phyloP scores from a whole-genome alignment of 2,113 vertebrate genomes.

The Semnopithecus entellus region DNA sequence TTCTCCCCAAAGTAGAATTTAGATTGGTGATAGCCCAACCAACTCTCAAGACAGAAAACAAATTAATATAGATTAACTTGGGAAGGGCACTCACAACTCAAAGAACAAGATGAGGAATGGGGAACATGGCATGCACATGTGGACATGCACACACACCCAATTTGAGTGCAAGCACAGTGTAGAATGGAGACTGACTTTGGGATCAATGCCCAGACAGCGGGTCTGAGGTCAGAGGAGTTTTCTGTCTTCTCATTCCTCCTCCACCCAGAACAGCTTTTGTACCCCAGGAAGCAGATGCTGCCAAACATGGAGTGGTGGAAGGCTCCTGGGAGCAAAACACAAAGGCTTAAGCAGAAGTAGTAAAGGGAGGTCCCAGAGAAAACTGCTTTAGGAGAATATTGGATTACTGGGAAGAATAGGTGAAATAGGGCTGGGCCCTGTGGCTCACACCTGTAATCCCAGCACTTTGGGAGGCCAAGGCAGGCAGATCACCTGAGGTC shows the following conservation, averaged over 20 bases:
- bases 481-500: no score
- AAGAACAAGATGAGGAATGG: background rate
- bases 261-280: background rate
- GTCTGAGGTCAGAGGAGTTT: background rate
- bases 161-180: background rate
- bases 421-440: background rate
- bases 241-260: background rate
- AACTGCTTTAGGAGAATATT: background rate
- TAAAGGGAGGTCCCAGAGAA: background rate
- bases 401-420: background rate
- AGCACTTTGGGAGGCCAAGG: no score
- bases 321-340: background rate
- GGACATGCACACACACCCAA: accelerated
- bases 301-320: accelerated
- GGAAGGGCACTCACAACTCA: background rate
- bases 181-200: background rate
- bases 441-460: no score
- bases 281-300: background rate
- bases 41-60: background rate
- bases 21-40: background rate
- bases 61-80: background rate
- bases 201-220: background rate
- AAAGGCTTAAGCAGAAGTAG: background rate
- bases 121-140: accelerated
- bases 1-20: background rate